A percentile compares a stretch with the other conserved stretches of the same genome.
These are phyloP conservation scores for Apostichopus parvimensis DNA, from an alignment of 35 echinoderm and acorn worm genomes.

Conservation along the genomic window DNA sequence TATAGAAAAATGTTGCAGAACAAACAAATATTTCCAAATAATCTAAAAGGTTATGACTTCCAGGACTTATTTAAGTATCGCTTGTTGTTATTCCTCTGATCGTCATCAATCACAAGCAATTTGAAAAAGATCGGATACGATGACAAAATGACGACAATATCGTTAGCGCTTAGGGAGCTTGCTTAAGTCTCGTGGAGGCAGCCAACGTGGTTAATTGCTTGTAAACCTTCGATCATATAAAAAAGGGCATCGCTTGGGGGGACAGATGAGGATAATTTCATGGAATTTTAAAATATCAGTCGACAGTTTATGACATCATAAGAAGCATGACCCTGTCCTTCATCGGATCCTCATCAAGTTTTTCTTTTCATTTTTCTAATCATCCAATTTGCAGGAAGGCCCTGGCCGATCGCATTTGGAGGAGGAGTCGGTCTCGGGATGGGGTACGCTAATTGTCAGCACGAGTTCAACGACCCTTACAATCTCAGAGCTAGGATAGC, in stretches of 20 bases:
- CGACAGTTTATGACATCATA: not conserved
- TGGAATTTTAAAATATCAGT: not conserved
- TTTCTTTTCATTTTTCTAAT: not conserved
- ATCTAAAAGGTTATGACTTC: too few relatives aligned
- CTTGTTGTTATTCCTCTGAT: too few relatives aligned
- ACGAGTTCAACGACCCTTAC: constrained; percentile 95
- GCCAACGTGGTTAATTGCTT: not conserved
- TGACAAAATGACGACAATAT: not conserved
- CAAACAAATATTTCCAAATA: too few relatives aligned
- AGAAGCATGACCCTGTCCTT: not conserved
- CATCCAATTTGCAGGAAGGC: constrained; percentile 64
- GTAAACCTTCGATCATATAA: not conserved
- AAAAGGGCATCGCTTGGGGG: not conserved
- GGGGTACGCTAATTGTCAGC: constrained; percentile 89
- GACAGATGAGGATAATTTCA: not conserved
- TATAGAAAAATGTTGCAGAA: too few relatives aligned
- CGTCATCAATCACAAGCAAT: too few relatives aligned
- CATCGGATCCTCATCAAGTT: not conserved
- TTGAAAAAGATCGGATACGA: too few relatives aligned
- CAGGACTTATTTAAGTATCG: too few relatives aligned
- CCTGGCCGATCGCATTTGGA: constrained; percentile 92
- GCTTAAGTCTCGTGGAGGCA: not conserved
- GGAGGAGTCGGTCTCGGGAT: constrained; percentile 87
- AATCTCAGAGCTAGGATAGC: constrained; percentile 77
- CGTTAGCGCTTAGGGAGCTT: not conserved